Conservation (phyloP, 35 echinoderm and acorn worm genomes). For the Lytechinus variegatus region DNA sequence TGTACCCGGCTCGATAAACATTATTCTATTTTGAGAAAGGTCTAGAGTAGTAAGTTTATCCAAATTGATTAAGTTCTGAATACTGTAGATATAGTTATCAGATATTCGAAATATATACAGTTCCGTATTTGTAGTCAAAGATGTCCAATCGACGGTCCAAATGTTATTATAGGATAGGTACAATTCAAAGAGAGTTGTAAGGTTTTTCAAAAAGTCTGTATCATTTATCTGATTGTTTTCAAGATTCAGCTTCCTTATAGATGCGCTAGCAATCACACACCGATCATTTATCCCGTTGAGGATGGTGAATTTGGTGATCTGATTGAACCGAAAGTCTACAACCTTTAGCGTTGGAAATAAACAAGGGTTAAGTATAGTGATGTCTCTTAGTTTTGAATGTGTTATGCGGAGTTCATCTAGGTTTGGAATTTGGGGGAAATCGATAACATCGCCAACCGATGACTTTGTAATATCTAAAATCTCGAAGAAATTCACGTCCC, state of each 20-base stretch:
- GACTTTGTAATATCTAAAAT: too few species aligned
- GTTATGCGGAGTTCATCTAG: too few species aligned
- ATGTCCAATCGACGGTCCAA: background rate
- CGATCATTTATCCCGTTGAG: too few species aligned
- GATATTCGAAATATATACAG: background rate
- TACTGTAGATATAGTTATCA: background rate
- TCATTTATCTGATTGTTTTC: background rate
- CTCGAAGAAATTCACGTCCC: too few species aligned
- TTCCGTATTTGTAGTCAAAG: background rate
- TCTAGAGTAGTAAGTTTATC: background rate
- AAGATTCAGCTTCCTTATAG: background rate
- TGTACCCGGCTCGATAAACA: background rate
- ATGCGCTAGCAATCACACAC: too few species aligned
- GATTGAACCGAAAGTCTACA: too few species aligned
- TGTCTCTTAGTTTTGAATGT: too few species aligned
- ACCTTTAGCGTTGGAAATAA: too few species aligned
- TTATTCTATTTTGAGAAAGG: background rate
- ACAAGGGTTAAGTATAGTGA: too few species aligned
- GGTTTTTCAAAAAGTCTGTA: background rate
- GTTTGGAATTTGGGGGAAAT: too few species aligned
- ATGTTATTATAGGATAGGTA: background rate
- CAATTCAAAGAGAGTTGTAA: background rate
- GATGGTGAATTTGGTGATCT: too few species aligned
- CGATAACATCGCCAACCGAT: too few species aligned
- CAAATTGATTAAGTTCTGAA: background rate